Evolutionary conservation across 2,797 vertebrate species (phyloP).

Genomic region (Muscicapa striata): DNA sequence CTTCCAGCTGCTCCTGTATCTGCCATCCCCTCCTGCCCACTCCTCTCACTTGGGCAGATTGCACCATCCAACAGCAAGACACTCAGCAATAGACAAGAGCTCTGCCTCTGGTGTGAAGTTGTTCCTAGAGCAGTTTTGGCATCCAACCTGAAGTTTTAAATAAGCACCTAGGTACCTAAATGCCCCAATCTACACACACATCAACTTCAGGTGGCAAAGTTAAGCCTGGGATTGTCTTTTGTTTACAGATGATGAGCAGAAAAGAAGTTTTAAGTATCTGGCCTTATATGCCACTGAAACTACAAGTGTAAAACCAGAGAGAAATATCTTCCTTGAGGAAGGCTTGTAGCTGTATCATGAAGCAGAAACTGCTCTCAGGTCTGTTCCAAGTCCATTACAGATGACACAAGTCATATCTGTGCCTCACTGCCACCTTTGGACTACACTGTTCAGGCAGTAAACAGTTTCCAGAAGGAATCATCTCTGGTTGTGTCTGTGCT

Average conservation of each 20-base stretch:
- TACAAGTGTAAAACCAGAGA: background rate
- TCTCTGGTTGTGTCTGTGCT: background rate
- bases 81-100: background rate
- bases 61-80: background rate
- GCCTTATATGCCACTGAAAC: background rate
- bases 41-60: background rate
- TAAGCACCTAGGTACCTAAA: background rate
- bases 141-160: background rate
- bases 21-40: background rate
- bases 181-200: background rate
- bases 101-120: background rate
- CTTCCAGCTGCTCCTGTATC: background rate
- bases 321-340: background rate
- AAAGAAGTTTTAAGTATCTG: background rate
- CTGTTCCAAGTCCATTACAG: background rate
- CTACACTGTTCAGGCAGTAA: background rate
- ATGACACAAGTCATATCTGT: background rate
- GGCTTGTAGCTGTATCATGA: background rate
- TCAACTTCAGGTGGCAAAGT: background rate
- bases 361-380: background rate
- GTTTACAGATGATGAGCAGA: background rate
- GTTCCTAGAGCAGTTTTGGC: background rate
- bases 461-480: background rate
- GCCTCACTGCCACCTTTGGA: constrained; percentile 20
- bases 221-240: background rate